Conservation (phyloP, 1,140 invertebrate species). For the Cephus cinctus region DNA sequence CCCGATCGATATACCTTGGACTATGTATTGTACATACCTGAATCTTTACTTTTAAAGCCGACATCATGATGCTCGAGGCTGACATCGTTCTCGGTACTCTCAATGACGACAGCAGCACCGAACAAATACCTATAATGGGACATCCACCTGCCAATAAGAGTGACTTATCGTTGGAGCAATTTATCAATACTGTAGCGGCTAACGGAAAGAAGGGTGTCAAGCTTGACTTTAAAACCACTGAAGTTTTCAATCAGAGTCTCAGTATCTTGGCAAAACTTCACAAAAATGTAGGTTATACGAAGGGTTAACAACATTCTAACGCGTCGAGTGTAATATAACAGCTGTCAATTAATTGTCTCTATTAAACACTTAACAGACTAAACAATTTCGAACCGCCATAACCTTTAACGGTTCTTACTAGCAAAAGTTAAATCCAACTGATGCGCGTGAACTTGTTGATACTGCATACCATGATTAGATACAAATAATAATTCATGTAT, state of each 20-base stretch:
- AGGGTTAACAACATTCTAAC: no score
- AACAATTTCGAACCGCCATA: no score
- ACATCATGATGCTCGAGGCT: conserved; percentile 82
- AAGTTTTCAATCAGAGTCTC: conserved; percentile 70
- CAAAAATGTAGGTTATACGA: conserved; percentile 46
- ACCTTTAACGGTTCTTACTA: no score
- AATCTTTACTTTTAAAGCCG: no score
- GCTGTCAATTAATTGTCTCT: no score
- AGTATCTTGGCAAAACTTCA: conserved; percentile 56
- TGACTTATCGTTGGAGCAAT: conserved; percentile 75
- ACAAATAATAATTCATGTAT: not conserved
- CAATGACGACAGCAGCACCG: conserved; percentile 37
- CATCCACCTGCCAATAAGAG: conserved; percentile 74
- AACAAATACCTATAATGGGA: conserved; percentile 76
- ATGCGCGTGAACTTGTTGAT: no score
- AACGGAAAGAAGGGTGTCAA: conserved; percentile 76
- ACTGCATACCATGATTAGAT: no score
- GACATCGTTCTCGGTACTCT: conserved; percentile 75
- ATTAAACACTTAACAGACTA: no score
- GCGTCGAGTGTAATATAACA: no score
- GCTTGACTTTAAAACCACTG: conserved; percentile 83
- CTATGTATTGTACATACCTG: no score
- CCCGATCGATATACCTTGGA: no score
- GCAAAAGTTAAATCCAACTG: no score
- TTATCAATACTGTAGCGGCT: conserved; percentile 62